A percentile compares a stretch with the other conserved stretches of the same genome.
Conservation (phyloP, 2,113 vertebrate species). For the Platichthys stellatus region DNA sequence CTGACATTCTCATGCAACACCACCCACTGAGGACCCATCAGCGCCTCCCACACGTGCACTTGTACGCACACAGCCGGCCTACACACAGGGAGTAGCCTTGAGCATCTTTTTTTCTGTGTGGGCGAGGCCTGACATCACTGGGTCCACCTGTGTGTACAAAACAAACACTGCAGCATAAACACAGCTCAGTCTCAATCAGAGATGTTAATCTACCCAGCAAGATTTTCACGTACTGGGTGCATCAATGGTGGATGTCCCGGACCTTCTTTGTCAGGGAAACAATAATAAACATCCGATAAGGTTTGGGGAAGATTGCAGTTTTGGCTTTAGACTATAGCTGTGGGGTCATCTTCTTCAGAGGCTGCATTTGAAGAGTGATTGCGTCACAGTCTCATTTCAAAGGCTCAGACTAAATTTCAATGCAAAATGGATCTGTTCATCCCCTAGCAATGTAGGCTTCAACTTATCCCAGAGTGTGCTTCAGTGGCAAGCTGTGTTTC, state of each 20-base stretch:
- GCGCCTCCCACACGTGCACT: conserved; percentile 49
- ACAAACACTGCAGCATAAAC: conserved; percentile 45
- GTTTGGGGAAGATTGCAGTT: not conserved
- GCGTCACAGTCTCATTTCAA: no score
- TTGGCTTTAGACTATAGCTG: not conserved
- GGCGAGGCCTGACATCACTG: conserved; percentile 65
- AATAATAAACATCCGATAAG: not conserved
- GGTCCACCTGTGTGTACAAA: conserved; percentile 59
- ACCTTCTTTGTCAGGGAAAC: not conserved
- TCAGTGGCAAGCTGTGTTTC: no score
- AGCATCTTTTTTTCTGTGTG: conserved; percentile 66
- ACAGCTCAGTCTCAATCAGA: not conserved
- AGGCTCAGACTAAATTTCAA: no score
- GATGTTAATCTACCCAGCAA: not conserved
- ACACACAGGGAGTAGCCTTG: conserved; percentile 56
- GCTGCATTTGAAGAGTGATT: no score
- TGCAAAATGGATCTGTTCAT: no score
- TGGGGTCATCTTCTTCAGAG: not conserved
- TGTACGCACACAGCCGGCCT: conserved; percentile 39
- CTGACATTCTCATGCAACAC: conserved; percentile 64
- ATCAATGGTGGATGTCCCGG: not conserved
- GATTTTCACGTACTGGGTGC: no score
- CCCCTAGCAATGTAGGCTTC: no score
- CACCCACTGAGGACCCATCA: conserved; percentile 68
- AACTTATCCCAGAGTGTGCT: no score